Evolutionary conservation across 2,888 invertebrate species (phyloP).

Genomic region (Yponomeuta malinellus): DNA sequence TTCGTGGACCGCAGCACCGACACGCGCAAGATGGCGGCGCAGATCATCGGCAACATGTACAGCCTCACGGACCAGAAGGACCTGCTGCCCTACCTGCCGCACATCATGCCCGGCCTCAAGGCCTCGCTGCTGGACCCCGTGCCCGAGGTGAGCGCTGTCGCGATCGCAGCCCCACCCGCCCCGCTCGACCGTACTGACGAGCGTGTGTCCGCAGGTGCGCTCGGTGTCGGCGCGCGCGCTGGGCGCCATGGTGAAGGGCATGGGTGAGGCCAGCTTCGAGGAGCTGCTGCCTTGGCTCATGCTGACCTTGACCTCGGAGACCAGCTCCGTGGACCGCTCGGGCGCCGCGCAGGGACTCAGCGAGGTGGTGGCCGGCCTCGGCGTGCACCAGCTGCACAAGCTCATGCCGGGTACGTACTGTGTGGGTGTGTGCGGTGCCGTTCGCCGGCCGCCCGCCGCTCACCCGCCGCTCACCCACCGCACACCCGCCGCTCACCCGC

Average conservation of each 20-base stretch:
- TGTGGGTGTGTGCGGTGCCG: no score
- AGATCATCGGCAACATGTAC: slow-evolving; percentile 99
- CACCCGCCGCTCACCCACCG: not conserved
- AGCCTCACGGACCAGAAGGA: slow-evolving; percentile 99
- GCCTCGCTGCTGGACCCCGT: slow-evolving; percentile 97
- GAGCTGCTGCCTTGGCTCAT: slow-evolving; percentile 98
- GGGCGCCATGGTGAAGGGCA: slow-evolving; percentile 97
- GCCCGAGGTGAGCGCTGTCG: slow-evolving; percentile 82
- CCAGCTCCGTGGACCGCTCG: slow-evolving; percentile 95
- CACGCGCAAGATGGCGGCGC: slow-evolving; percentile 99
- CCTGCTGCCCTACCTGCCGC: slow-evolving; percentile 95
- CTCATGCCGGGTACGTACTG: slow-evolving; percentile 87
- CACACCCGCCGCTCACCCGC: no score
- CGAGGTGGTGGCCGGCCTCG: slow-evolving; percentile 97
- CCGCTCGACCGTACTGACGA: no score
- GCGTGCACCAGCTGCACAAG: slow-evolving; percentile 94
- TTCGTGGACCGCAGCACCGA: slow-evolving; percentile 98
- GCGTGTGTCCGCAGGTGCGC: slow-evolving; percentile 77
- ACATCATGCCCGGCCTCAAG: slow-evolving; percentile 97
- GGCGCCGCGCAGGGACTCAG: slow-evolving; percentile 98
- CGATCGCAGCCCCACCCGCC: not conserved
- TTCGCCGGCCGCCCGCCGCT: not conserved
- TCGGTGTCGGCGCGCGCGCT: slow-evolving; percentile 96
- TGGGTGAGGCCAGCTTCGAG: slow-evolving; percentile 97
- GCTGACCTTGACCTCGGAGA: slow-evolving; percentile 96